Evolutionary conservation across 64 coral and sea anemone species (phyloP).

Genomic region (Dendronephthya gigantea): DNA sequence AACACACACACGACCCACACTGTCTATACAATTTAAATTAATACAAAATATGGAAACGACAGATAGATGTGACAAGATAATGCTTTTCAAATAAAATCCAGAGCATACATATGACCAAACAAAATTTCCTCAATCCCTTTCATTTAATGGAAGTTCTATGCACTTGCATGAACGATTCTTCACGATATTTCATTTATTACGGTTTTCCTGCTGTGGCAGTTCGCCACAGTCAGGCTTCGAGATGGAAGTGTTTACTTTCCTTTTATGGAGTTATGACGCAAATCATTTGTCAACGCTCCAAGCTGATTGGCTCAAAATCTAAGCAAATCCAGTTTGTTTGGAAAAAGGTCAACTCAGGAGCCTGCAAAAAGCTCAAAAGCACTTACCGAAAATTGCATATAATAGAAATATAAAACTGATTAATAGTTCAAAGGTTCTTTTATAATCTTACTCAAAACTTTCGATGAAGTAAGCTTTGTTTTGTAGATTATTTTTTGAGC

Average conservation of each 20-base stretch:
- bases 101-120: not conserved
- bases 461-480: not conserved
- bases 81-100: not conserved
- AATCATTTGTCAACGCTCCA: not conserved
- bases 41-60: not conserved
- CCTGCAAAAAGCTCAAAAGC: not conserved
- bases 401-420: not conserved
- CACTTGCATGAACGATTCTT: not conserved
- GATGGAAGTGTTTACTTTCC: not conserved
- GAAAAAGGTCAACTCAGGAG: not conserved
- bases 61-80: not conserved
- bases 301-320: not conserved
- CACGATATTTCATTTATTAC: constrained; percentile 1
- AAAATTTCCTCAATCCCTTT: not conserved
- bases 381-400: constrained; percentile 4
- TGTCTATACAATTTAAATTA: not conserved
- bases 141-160: not conserved
- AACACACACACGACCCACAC: not conserved
- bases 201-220: not conserved
- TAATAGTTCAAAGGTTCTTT: not conserved
- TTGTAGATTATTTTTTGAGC: not conserved
- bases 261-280: constrained; percentile 24
- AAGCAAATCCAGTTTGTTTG: not conserved
- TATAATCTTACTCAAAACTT: not conserved
- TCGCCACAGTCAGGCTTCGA: constrained; percentile 10